Evolutionary conservation across 1,140 invertebrate genomes (phyloP), one percentile per base, ranked within the genome.

Genomic region (Colletes gigas): DNA sequence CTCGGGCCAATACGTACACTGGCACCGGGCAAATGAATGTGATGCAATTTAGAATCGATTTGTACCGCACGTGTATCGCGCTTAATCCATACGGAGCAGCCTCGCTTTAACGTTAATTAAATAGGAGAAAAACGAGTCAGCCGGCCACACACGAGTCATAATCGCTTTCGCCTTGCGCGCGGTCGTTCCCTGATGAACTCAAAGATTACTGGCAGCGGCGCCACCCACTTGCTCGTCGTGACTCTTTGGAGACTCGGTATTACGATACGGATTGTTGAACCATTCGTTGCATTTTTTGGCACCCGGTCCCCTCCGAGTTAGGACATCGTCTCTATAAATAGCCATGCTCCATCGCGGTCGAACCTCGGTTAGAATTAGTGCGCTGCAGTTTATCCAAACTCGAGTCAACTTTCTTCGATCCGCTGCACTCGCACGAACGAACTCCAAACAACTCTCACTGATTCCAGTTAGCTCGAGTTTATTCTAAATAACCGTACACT

Each of bases 171-270:
- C 50, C 62, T 63, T 39, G n/a, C 73, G n/a, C 41, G 63, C 68
- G 50, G 78, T 83, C 81, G 83, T 82, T 69, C 78, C 73, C 81
- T 74, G 85, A 86, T 86, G 81, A 81, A 84, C 87, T 84, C 83
- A 82, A 88, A 86, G 87, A 88, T 88, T 88, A 79, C 72, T 50
- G 52, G 60, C 65, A 84, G 79, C 83, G 81, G 83, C 74, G 84
- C 84, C 83, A 88, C 84, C 87, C 84, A 86, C 87, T 88, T 86
- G 81, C 78, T 84, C 52, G 6, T 68, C 74, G 52, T 54, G 63
- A 67, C 54, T 54, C 39, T 30, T 47, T 15, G 17, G 30, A 65
- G 14, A n/a, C 30, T 54, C 47, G 19, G 17, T 14, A 14, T 63
- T 39, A 67, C n/a, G 65, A 67, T 67, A 50, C 8, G 15, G 41